phyloP scores from a whole-genome alignment of 2,113 vertebrate species.

The Trematocara variabile region DNA sequence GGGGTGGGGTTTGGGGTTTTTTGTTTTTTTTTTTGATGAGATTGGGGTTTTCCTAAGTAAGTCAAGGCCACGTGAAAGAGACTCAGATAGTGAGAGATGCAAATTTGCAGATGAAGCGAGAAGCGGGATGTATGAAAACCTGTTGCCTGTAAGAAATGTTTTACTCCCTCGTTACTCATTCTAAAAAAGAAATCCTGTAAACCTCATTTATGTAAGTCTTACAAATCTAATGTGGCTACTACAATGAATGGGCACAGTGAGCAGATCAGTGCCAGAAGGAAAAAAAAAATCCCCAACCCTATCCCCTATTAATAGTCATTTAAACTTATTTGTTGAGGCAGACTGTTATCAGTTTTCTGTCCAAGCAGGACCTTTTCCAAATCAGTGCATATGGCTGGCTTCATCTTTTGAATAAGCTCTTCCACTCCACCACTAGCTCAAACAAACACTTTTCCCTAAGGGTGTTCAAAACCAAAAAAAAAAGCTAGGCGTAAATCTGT shows the following conservation, averaged over 20 bases:
- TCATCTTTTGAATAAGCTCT: constrained; percentile 13
- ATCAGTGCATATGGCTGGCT: constrained; percentile 32
- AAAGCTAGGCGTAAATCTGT: constrained; percentile 18
- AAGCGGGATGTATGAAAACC: constrained; percentile 1
- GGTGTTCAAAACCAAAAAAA: background rate
- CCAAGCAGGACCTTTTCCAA: constrained; percentile 46
- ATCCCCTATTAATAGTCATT: constrained; percentile 13
- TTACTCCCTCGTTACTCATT: background rate
- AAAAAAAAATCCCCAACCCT: background rate
- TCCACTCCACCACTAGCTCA: background rate
- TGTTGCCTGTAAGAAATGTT: constrained; percentile 34
- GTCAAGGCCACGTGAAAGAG: constrained; percentile 26
- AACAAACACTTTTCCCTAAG: constrained; percentile 19
- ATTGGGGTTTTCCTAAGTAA: constrained; percentile 49
- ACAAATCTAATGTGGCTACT: background rate
- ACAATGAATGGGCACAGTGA: background rate
- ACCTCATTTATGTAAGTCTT: background rate
- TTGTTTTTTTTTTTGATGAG: constrained; percentile 3
- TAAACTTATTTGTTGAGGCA: constrained; percentile 16
- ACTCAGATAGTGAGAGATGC: background rate
- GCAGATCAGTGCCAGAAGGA: background rate
- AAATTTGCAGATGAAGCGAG: background rate
- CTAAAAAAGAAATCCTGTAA: background rate
- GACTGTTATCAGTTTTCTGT: constrained; percentile 14
- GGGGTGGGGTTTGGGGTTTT: no score